A percentile compares a stretch with the other conserved stretches of the same genome.
phyloP scores from a whole-genome alignment of 1,140 invertebrate genomes.

The Trichonephila clavata region DNA sequence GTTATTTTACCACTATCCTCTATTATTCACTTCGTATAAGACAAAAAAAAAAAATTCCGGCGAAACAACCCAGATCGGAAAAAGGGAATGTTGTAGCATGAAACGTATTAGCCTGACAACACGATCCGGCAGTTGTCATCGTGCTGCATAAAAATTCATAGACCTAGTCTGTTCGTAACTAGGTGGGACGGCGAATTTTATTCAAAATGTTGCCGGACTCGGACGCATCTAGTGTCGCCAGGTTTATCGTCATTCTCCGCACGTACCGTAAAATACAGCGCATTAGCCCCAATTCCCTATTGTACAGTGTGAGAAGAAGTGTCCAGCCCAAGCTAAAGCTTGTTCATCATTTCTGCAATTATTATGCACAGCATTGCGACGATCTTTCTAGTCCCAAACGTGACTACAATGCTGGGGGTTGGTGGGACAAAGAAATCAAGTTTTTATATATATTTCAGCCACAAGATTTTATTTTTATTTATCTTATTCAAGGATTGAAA shows the following conservation, averaged over 20 bases:
- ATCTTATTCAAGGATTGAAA: slow-evolving; percentile 44
- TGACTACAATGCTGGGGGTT: slow-evolving; percentile 51
- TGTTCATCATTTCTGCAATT: slow-evolving; percentile 63
- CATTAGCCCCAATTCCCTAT: slow-evolving; percentile 51
- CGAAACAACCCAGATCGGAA: slow-evolving; percentile 11
- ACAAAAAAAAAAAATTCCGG: neutral
- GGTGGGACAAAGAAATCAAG: slow-evolving; percentile 48
- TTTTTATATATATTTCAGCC: slow-evolving; percentile 33
- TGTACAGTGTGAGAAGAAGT: slow-evolving; percentile 33
- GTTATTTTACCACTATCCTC: neutral
- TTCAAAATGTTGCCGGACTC: slow-evolving; percentile 33
- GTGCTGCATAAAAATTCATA: slow-evolving; percentile 41
- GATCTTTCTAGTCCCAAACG: slow-evolving; percentile 29
- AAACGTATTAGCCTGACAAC: slow-evolving; percentile 23
- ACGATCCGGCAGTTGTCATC: slow-evolving; percentile 17
- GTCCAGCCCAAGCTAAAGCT: slow-evolving; percentile 32
- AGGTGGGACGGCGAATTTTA: slow-evolving; percentile 29
- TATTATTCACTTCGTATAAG: slow-evolving; percentile 26
- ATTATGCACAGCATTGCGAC: slow-evolving; percentile 59
- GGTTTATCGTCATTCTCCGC: neutral
- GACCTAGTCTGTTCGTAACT: neutral
- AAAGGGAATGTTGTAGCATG: neutral
- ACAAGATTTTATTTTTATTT: slow-evolving; percentile 48
- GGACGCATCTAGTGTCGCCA: slow-evolving; percentile 17
- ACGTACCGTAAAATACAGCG: slow-evolving; percentile 34